These are phyloP conservation scores for Scolopax bukidnonensis DNA, from an alignment of 2,797 vertebrate species.

Conservation along the genomic window DNA sequence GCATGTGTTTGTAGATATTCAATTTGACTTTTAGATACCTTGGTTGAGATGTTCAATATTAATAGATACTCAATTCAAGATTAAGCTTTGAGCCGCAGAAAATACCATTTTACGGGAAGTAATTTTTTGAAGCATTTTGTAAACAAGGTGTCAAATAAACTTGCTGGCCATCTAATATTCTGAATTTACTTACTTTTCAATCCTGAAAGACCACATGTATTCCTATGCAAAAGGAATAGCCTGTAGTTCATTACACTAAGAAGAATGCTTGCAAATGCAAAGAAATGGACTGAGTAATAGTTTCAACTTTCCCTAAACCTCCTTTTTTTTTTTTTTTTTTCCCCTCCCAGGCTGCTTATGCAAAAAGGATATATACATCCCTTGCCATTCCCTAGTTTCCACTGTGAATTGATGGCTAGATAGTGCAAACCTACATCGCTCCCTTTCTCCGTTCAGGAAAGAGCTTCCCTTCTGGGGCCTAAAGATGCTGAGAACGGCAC, in stretches of 20 bases:
- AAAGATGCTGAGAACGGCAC: not conserved
- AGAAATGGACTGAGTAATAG: not conserved
- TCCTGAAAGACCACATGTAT: not conserved
- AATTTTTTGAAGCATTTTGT: not conserved
- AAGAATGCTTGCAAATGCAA: not conserved
- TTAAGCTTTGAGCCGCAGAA: not conserved
- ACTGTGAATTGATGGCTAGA: not conserved
- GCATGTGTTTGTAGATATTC: constrained; percentile 11
- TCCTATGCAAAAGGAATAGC: not conserved
- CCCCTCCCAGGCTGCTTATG: not conserved
- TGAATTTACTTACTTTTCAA: not conserved
- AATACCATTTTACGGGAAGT: not conserved
- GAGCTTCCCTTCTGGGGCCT: not conserved
- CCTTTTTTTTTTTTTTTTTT: no score
- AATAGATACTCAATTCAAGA: not conserved
- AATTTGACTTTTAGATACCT: constrained; percentile 38
- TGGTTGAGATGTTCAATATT: constrained; percentile 15
- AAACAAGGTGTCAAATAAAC: not conserved
- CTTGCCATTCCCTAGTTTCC: not conserved
- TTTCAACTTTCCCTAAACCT: not conserved
- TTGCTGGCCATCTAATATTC: not conserved
- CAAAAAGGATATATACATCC: not conserved
- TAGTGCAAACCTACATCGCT: not conserved
- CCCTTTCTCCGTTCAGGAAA: not conserved
- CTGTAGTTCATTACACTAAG: not conserved